Evolutionary conservation across 2,797 vertebrate genomes (phyloP).

Genomic region (Microhierax caerulescens): DNA sequence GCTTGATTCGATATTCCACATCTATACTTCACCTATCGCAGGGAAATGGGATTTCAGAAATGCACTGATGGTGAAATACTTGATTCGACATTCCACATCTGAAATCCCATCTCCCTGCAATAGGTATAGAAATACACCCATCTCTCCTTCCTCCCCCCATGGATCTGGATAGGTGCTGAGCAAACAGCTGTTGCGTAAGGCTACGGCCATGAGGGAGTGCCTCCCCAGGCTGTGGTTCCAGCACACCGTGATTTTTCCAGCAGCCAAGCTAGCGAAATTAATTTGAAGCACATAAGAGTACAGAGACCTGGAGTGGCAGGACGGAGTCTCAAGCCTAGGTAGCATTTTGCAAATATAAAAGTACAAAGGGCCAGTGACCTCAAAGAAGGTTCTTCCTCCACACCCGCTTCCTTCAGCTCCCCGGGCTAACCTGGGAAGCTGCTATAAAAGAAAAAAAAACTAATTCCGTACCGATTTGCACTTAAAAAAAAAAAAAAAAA

Average conservation of each 20-base stretch:
- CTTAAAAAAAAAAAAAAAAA: background rate
- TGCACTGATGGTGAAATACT: no score
- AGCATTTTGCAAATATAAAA: background rate
- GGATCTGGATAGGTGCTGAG: background rate
- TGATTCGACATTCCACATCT: background rate
- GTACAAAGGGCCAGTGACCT: background rate
- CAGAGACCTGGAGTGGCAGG: background rate
- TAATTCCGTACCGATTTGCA: background rate
- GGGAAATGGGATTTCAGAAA: no score
- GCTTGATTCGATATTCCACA: no score
- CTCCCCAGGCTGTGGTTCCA: accelerated
- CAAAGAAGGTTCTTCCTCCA: background rate
- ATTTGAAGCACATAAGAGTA: background rate
- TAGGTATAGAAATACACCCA: background rate
- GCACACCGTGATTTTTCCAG: background rate
- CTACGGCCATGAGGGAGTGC: background rate
- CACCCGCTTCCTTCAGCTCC: background rate
- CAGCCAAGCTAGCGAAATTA: background rate
- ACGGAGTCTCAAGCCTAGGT: background rate
- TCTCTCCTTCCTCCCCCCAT: accelerated
- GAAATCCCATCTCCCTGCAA: no score
- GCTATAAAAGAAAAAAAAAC: background rate
- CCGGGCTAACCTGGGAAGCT: background rate
- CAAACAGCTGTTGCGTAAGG: background rate
- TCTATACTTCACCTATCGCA: no score